Percentiles rank a stretch among this genome's conserved stretches.
Evolutionary conservation across 2,797 vertebrate genomes (phyloP).

Genomic region (Cuculus canorus): DNA sequence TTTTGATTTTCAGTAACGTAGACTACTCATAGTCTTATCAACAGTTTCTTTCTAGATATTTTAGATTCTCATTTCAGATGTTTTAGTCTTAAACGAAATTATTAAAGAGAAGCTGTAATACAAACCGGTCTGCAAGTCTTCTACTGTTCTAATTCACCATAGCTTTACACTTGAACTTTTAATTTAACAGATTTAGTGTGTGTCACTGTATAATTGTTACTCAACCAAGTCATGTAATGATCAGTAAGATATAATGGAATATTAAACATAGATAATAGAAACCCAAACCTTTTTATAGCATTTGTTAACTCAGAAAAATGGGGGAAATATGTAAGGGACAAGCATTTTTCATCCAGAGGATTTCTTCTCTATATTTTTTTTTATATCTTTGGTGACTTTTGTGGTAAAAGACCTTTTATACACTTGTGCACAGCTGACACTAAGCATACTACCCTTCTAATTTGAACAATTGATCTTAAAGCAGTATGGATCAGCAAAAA

Average conservation of each 20-base stretch:
- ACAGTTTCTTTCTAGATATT: background rate
- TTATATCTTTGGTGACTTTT: background rate
- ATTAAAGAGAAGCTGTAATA: background rate
- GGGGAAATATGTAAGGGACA: background rate
- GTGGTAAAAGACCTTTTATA: background rate
- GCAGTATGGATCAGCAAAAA: conserved; percentile 41
- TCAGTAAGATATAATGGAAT: background rate
- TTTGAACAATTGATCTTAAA: conserved; percentile 37
- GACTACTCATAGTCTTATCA: background rate
- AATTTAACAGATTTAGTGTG: background rate
- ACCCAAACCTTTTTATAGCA: background rate
- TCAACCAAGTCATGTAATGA: background rate
- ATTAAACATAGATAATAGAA: background rate
- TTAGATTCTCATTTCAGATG: background rate
- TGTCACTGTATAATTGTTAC: background rate
- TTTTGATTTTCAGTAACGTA: background rate
- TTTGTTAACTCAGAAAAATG: background rate
- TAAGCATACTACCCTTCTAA: background rate
- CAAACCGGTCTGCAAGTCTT: background rate
- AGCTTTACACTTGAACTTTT: background rate
- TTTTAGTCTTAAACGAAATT: background rate
- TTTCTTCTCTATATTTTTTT: background rate
- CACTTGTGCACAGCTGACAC: background rate
- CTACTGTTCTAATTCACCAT: background rate
- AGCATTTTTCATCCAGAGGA: background rate